phyloP scores from a whole-genome alignment of 2,888 invertebrate species.

The Gari tellinella region DNA sequence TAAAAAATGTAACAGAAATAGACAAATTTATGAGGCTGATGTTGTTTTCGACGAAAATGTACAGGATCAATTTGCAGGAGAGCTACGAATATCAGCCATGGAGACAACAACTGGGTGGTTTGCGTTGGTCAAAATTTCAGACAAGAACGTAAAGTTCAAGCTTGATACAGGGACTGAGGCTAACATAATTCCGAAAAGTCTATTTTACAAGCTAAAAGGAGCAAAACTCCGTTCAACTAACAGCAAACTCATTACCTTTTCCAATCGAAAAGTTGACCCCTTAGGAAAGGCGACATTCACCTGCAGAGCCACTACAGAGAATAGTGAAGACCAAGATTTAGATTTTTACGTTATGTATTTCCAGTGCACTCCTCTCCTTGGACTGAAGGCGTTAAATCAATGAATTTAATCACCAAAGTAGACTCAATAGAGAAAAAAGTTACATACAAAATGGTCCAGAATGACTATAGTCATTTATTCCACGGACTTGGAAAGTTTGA shows the following conservation, averaged over 20 bases:
- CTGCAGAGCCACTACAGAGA: neutral
- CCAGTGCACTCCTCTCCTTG: neutral
- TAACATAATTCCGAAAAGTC: slow-evolving; percentile 32
- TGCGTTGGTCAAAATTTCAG: slow-evolving; percentile 15
- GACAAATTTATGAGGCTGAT: neutral
- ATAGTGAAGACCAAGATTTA: neutral
- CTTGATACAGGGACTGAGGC: slow-evolving; percentile 43
- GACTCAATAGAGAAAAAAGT: slow-evolving; percentile 3
- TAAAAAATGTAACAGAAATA: slow-evolving; percentile 1
- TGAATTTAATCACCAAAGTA: slow-evolving; percentile 2
- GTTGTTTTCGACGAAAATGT: neutral
- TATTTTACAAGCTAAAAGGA: slow-evolving; percentile 9
- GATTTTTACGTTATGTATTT: slow-evolving; percentile 12
- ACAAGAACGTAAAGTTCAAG: slow-evolving; percentile 31
- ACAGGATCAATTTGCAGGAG: neutral
- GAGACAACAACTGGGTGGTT: slow-evolving; percentile 17
- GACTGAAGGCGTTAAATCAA: neutral
- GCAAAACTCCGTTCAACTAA: slow-evolving; percentile 10
- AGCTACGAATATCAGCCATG: neutral
- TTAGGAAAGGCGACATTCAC: neutral
- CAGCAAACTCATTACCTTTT: slow-evolving; percentile 9
- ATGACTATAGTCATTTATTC: slow-evolving; percentile 9
- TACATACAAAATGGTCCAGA: neutral
- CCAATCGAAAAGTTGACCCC: too few relatives aligned
- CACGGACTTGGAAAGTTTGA: slow-evolving; percentile 13